These are phyloP conservation scores for Nebria ingens DNA, from an alignment of 1,140 invertebrate species.

Conservation along the genomic window DNA sequence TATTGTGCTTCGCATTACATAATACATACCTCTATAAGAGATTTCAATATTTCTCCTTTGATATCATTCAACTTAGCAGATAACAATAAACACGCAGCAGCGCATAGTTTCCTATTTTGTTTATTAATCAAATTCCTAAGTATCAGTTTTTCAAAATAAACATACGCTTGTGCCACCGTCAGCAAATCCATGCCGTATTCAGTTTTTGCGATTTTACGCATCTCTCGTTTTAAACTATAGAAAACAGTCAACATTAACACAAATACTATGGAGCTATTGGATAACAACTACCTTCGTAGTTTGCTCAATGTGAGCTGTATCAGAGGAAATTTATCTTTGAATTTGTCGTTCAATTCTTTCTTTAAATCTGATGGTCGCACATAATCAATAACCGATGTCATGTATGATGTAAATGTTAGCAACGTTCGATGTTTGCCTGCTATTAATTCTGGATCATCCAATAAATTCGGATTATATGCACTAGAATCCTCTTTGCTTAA, in stretches of 20 bases:
- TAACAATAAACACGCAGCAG: slow-evolving; percentile 85
- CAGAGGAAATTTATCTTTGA: slow-evolving; percentile 88
- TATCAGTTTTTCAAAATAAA: slow-evolving; percentile 95
- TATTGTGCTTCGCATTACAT: too few relatives aligned
- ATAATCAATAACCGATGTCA: slow-evolving; percentile 95
- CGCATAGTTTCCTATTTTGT: slow-evolving; percentile 88
- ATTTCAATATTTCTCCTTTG: slow-evolving; percentile 77
- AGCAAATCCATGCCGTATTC: slow-evolving; percentile 80
- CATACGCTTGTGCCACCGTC: slow-evolving; percentile 91
- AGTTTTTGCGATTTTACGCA: slow-evolving; percentile 84
- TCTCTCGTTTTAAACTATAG: slow-evolving; percentile 84
- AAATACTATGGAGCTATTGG: too few relatives aligned
- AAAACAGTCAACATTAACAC: slow-evolving; percentile 17
- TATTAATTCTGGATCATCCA: slow-evolving; percentile 92
- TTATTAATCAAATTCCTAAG: slow-evolving; percentile 88
- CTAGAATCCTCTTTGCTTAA: slow-evolving; percentile 32
- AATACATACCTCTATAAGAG: slow-evolving; percentile 72
- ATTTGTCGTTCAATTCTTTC: slow-evolving; percentile 96
- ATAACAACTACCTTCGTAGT: slow-evolving; percentile 65
- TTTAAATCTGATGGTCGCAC: slow-evolving; percentile 93
- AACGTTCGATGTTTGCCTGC: slow-evolving; percentile 90
- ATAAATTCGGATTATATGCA: slow-evolving; percentile 72
- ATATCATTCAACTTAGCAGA: slow-evolving; percentile 95
- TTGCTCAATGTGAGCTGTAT: slow-evolving; percentile 95
- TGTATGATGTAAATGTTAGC: slow-evolving; percentile 90